These are phyloP conservation scores for Pelobates fuscus DNA, from an alignment of 2,113 vertebrate species.

Conservation along the genomic window DNA sequence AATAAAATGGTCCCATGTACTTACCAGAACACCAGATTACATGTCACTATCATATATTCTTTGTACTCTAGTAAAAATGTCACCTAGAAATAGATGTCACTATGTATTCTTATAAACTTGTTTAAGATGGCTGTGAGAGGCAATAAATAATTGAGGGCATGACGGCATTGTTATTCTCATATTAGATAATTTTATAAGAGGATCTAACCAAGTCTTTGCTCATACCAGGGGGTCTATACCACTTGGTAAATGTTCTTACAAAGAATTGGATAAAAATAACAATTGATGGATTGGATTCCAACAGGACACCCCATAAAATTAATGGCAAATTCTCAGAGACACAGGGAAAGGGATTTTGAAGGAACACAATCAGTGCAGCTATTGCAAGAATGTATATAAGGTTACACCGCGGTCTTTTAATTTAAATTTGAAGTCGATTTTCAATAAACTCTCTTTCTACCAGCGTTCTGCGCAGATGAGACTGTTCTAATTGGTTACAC, in stretches of 20 bases:
- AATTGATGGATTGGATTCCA: conserved; percentile 4
- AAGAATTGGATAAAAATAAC: neutral
- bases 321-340: neutral
- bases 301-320: conserved; percentile 16
- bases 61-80: neutral
- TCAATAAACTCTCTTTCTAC: conserved; percentile 24
- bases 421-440: conserved; percentile 21
- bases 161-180: neutral
- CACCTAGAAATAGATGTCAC: neutral
- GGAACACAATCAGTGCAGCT: neutral
- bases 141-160: neutral
- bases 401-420: neutral
- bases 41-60: neutral
- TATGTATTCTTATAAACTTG: neutral
- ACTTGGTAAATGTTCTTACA: neutral
- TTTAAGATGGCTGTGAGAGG: neutral
- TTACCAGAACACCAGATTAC: neutral
- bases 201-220: neutral
- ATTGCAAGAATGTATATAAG: neutral
- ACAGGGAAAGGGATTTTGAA: neutral
- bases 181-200: neutral
- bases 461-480: conserved; percentile 16
- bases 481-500: conserved; percentile 19
- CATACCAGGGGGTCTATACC: conserved; percentile 1
- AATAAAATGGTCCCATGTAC: neutral